Percentiles rank a stretch among this genome's conserved stretches.
phyloP scores from a whole-genome alignment of 2,888 invertebrate species.

The Mimas tiliae region DNA sequence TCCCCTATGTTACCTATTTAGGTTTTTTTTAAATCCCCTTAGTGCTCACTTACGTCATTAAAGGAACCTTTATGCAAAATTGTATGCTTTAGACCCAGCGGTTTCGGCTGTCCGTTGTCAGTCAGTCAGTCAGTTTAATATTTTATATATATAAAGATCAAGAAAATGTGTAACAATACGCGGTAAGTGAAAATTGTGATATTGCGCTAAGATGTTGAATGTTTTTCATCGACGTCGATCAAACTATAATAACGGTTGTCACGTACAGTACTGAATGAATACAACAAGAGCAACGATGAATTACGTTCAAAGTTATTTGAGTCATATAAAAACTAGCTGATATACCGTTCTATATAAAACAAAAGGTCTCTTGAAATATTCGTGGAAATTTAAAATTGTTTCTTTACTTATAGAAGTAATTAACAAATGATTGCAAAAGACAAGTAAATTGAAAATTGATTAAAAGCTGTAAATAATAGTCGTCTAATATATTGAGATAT shows the following conservation, averaged over 20 bases:
- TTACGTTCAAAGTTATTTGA: constrained; percentile 17
- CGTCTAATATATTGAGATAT: neutral
- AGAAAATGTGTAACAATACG: neutral
- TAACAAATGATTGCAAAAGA: neutral
- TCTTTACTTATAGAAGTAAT: neutral
- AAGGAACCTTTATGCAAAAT: no score
- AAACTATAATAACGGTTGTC: constrained; percentile 40
- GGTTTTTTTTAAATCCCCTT: no score
- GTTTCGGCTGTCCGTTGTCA: no score
- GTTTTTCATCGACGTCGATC: constrained; percentile 35
- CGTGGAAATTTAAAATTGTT: neutral
- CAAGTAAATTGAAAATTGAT: neutral
- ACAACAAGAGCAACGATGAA: neutral
- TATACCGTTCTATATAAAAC: constrained; percentile 9
- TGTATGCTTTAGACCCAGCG: no score
- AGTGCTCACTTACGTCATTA: no score
- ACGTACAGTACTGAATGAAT: constrained; percentile 34
- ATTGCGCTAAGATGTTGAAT: constrained; percentile 32
- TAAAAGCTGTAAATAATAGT: neutral
- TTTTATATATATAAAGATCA: no score
- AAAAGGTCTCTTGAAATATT: constrained; percentile 1
- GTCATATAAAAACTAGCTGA: constrained; percentile 15
- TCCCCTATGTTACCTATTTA: no score
- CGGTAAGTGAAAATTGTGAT: constrained; percentile 39
- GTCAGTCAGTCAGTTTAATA: no score